A percentile compares a stretch with the other conserved stretches of the same genome.
phyloP scores from a whole-genome alignment of 2,888 invertebrate genomes.

The Epinotia nisella region DNA sequence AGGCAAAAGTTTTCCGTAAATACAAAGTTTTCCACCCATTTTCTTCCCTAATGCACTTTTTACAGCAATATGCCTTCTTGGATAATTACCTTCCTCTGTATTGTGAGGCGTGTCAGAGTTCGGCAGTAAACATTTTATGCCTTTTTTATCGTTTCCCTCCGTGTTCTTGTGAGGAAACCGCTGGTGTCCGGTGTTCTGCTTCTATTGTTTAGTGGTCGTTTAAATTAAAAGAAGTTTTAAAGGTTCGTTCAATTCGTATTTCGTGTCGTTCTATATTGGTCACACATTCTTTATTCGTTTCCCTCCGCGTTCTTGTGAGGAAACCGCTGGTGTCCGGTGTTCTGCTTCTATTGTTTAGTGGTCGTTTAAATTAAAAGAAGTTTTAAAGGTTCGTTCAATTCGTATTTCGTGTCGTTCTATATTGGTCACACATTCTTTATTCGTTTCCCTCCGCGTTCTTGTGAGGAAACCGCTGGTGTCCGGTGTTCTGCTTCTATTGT shows the following conservation, averaged over 20 bases:
- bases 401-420: no score
- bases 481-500: conserved; percentile 17
- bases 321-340: conserved; percentile 25
- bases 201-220: conserved; percentile 19
- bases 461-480: conserved; percentile 20
- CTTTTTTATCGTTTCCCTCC: conserved; percentile 30
- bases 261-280: no score
- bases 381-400: no score
- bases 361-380: conserved; percentile 23
- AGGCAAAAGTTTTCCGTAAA: neutral
- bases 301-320: conserved; percentile 26
- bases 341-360: conserved; percentile 19
- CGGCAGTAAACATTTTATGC: conserved; percentile 36
- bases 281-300: no score
- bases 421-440: no score
- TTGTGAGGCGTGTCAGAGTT: conserved; percentile 34
- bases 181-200: conserved; percentile 21
- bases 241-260: no score
- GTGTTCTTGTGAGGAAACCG: conserved; percentile 28
- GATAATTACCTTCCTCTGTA: conserved; percentile 39
- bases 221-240: conserved; percentile 23
- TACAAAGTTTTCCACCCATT: conserved; percentile 10
- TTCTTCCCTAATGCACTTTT: conserved; percentile 25
- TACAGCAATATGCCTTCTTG: conserved; percentile 29
- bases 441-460: conserved; percentile 28